Percentiles rank a stretch among this genome's conserved stretches.
Conservation (phyloP, 1,140 invertebrate species). For the Drosophila mayri region DNA sequence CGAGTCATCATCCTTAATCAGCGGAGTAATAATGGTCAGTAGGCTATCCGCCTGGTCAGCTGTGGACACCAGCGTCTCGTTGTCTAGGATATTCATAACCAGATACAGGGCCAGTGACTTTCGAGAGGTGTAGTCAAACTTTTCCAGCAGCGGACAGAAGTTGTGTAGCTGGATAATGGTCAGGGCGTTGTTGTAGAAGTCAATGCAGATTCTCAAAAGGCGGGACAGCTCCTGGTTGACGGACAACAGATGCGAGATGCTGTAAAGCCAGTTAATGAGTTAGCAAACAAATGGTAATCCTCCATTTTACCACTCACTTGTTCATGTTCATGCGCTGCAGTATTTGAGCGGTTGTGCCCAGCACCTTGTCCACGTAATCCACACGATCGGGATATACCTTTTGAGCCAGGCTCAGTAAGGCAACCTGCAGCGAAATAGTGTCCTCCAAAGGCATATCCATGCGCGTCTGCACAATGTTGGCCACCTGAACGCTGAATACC, state of each 20-base stretch:
- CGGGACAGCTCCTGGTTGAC: conserved; percentile 92
- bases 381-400: conserved; percentile 98
- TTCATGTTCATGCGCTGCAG: conserved; percentile 92
- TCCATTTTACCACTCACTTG: conserved; percentile 85
- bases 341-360: conserved; percentile 95
- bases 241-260: conserved; percentile 75
- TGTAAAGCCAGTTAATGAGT: conserved; percentile 13
- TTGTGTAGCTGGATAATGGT: conserved; percentile 93
- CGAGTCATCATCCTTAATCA: conserved; percentile 94
- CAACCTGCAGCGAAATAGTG: conserved; percentile 97
- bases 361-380: conserved; percentile 98
- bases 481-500: conserved; percentile 99
- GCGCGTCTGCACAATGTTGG: conserved; percentile 96
- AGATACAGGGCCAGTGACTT: conserved; percentile 95
- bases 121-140: conserved; percentile 95
- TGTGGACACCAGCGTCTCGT: conserved; percentile 94
- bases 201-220: conserved; percentile 96
- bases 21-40: conserved; percentile 92
- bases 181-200: conserved; percentile 97
- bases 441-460: conserved; percentile 98
- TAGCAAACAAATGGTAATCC: background rate
- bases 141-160: conserved; percentile 93
- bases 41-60: conserved; percentile 94
- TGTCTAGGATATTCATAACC: conserved; percentile 85
- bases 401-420: conserved; percentile 96